A percentile compares a stretch with the other conserved stretches of the same genome.
phyloP scores from a whole-genome alignment of 2,113 vertebrate genomes.

The Pica pica region DNA sequence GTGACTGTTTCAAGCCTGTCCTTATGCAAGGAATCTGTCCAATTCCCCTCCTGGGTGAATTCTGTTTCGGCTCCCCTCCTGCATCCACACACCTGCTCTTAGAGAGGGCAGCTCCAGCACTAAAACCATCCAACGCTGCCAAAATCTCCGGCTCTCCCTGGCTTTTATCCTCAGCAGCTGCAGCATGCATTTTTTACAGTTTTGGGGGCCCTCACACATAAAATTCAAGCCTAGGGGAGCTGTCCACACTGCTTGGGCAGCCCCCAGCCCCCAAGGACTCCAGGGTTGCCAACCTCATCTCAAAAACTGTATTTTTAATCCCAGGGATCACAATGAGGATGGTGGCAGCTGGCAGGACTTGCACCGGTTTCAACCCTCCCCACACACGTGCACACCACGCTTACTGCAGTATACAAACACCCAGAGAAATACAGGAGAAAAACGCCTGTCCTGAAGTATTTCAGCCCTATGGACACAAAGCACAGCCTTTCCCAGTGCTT shows the following conservation, averaged over 20 bases:
- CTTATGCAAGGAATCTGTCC: not conserved
- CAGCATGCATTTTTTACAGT: not conserved
- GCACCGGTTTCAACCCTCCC: not conserved
- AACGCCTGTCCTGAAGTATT: not conserved
- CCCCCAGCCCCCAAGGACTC: not conserved
- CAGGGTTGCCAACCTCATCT: not conserved
- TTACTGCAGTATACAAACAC: not conserved
- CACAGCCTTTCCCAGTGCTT: not conserved
- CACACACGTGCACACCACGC: fast-evolving
- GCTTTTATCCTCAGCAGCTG: not conserved
- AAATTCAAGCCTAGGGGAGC: not conserved
- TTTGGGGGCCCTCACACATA: not conserved
- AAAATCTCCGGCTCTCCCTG: not conserved
- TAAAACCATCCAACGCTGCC: fast-evolving
- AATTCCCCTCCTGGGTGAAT: not conserved
- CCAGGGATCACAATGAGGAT: fast-evolving
- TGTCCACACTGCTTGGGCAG: not conserved
- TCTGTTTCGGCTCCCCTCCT: not conserved
- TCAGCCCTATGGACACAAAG: not conserved
- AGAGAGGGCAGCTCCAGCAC: not conserved
- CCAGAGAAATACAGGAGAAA: not conserved
- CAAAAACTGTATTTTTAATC: not conserved
- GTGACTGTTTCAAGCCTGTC: not conserved
- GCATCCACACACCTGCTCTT: not conserved
- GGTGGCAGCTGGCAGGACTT: not conserved